Base-by-base conservation (phyloP, 37 sponge, comb jelly and placozoan species). In the Lycopodina hypogea region DNA sequence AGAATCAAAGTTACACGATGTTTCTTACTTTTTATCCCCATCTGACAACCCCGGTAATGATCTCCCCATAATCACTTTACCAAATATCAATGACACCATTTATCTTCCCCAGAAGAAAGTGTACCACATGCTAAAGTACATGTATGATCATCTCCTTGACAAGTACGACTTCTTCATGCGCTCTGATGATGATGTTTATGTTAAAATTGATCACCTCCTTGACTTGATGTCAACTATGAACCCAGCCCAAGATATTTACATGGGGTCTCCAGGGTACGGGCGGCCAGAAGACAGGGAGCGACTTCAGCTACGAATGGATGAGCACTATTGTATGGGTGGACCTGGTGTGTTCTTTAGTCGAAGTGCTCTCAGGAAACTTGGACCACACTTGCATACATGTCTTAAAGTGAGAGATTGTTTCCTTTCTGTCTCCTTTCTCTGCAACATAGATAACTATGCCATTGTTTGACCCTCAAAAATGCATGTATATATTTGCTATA, bases 321-420 rank as follows among this genome's bases (percentile, higher is more conserved):
- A 92, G 56, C 90, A 79, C 42, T 92, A 92, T 59, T 92, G 93
- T 40, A 92, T 92, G 93, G 93, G 93, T 36, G 93, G 93, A 6
- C 85, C 93, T 1, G 93, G 93, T 9, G 72, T 82, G 50, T 78
- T 89, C 42, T 89, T 80, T 57, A 89, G 90, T 65, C 80, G 90
- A 7, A 78, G 78, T 59, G 72, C 78, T 12, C 85, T 89, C 52
- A 62, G 85, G 71, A 74, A 77, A 48, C 45, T 89, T 9, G 81
- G 64, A 0, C 90, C 90, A 28, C 81, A 79, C 36, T 29, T 89
- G 42, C 68, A 89, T 42, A 78, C 52, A 4, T 89, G 90, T 36
- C 52, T 89, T 19, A 74, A 81, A 66, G 81, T 80, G 24, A 69
- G n/a, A n/a, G n/a, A 51, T 19, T 58, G 26, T 14, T 19, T 58